These are phyloP conservation scores for Drosophila ananassae DNA, from an alignment of 1,140 invertebrate species.

Conservation along the genomic window DNA sequence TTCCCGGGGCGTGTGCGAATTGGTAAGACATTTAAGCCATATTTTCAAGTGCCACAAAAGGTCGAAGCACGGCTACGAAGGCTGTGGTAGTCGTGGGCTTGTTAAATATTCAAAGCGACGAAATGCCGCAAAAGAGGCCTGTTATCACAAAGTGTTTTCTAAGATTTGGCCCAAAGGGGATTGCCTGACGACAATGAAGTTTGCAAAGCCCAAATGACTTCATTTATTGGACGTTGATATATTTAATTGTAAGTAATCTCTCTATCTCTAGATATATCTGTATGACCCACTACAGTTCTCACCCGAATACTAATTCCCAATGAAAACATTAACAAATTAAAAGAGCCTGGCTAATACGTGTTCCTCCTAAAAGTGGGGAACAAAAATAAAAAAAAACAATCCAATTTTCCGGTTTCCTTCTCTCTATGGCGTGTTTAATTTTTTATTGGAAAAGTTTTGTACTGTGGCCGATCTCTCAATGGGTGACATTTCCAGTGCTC, in stretches of 20 bases:
- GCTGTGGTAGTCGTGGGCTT: conserved; percentile 2
- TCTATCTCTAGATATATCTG: not conserved
- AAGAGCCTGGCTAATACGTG: conserved; percentile 53
- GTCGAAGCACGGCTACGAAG: conserved; percentile 1
- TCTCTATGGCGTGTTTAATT: conserved; percentile 34
- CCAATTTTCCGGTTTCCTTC: conserved; percentile 22
- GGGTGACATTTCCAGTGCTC: conserved; percentile 42
- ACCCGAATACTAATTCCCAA: conserved; percentile 8
- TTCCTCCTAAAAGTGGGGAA: conserved; percentile 15
- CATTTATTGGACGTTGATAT: conserved; percentile 1
- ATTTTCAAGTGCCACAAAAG: conserved; percentile 59
- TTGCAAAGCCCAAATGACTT: not conserved
- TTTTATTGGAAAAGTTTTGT: conserved; percentile 70
- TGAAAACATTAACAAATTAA: conserved; percentile 69
- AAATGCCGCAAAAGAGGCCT: conserved; percentile 1
- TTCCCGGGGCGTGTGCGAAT: conserved; percentile 67
- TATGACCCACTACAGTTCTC: too few species aligned
- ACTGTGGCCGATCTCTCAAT: conserved; percentile 24
- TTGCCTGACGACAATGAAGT: conserved; percentile 8
- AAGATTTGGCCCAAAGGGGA: not conserved
- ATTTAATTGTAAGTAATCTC: conserved; percentile 2
- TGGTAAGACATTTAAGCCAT: conserved; percentile 75
- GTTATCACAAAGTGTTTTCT: conserved; percentile 23
- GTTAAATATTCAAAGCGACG: conserved; percentile 57
- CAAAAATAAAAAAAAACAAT: not conserved